Conservation (phyloP, 2,888 invertebrate genomes). For the Hypomecis atomaria region DNA sequence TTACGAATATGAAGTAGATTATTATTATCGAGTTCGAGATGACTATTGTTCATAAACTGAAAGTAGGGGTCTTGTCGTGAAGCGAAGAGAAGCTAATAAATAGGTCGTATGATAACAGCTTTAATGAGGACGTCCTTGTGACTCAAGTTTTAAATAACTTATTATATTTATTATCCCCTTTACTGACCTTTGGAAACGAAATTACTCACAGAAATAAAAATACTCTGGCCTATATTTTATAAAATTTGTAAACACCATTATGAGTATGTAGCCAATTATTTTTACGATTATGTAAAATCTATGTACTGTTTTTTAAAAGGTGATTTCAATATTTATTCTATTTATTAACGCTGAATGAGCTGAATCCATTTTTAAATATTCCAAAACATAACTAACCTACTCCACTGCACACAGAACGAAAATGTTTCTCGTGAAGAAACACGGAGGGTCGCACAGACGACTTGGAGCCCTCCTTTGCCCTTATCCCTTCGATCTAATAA, state of each 20-base stretch:
- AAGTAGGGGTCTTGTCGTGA: conserved; percentile 17
- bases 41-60: conserved; percentile 4
- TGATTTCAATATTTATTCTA: too few relatives aligned
- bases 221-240: too few relatives aligned
- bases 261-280: too few relatives aligned
- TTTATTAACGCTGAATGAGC: background rate
- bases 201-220: background rate
- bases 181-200: background rate
- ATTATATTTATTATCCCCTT: conserved; percentile 1
- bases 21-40: conserved; percentile 11
- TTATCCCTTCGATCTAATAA: conserved; percentile 70
- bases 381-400: conserved; percentile 30
- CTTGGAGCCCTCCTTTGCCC: conserved; percentile 52
- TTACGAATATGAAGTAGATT: background rate
- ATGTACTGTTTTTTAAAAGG: too few relatives aligned
- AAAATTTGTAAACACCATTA: too few relatives aligned
- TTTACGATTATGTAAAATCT: too few relatives aligned
- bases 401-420: conserved; percentile 29
- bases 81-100: conserved; percentile 9
- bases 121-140: conserved; percentile 20
- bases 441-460: conserved; percentile 39
- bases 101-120: conserved; percentile 19
- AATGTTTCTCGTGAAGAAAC: conserved; percentile 38
- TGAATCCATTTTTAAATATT: background rate
- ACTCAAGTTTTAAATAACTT: conserved; percentile 8